Evolutionary conservation across 1,140 invertebrate species (phyloP).

Genomic region (Temnothorax nylanderi): DNA sequence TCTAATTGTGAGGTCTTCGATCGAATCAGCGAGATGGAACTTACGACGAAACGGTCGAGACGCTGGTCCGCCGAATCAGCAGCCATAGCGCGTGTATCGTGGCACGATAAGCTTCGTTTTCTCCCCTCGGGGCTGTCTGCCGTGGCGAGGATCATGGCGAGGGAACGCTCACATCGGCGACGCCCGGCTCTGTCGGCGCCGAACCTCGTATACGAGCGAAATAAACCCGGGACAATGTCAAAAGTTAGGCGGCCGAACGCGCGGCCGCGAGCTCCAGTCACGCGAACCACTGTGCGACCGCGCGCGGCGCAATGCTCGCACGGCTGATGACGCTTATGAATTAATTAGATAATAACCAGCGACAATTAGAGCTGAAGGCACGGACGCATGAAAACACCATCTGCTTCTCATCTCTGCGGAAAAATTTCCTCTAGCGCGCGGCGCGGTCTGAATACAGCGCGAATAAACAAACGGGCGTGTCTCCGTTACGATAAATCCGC

Average conservation of each 20-base stretch:
- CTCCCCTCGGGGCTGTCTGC: background rate
- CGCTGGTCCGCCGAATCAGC: constrained; percentile 28
- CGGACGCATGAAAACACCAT: constrained; percentile 76
- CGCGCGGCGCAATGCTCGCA: constrained; percentile 52
- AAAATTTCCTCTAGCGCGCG: constrained; percentile 56
- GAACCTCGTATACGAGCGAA: background rate
- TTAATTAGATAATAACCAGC: constrained; percentile 81
- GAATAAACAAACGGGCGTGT: background rate
- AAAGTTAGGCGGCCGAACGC: constrained; percentile 20
- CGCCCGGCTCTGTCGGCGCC: background rate
- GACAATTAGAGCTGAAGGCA: constrained; percentile 75
- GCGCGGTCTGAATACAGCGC: background rate
- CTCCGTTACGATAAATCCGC: background rate
- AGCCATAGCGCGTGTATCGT: constrained; percentile 19
- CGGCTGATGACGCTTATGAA: constrained; percentile 74
- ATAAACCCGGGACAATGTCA: constrained; percentile 10
- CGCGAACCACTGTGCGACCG: constrained; percentile 54
- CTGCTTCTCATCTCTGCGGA: constrained; percentile 77
- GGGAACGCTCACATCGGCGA: background rate
- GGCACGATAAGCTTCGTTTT: background rate
- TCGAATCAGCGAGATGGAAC: constrained; percentile 28
- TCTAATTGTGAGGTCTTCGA: constrained; percentile 32
- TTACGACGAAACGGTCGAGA: constrained; percentile 42
- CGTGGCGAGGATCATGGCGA: constrained; percentile 4
- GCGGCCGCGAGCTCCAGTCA: constrained; percentile 46